Percentiles rank a stretch among this genome's conserved stretches.
phyloP scores from a whole-genome alignment of 2,113 vertebrate genomes.

The Cyrtonyx montezumae region DNA sequence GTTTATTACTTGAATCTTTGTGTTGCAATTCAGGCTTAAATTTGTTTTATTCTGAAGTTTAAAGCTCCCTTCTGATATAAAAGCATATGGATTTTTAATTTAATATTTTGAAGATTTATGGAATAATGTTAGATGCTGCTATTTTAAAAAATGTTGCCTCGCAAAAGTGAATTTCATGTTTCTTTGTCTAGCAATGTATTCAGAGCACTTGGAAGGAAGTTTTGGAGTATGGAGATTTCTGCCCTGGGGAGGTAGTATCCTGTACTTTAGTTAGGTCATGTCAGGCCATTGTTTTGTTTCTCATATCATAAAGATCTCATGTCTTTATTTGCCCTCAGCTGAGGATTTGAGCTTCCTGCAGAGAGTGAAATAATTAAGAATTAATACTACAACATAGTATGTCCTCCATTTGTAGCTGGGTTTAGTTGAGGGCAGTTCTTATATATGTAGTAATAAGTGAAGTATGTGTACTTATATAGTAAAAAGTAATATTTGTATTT shows the following conservation, averaged over 20 bases:
- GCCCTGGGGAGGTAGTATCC: constrained; percentile 16
- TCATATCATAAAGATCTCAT: constrained; percentile 47
- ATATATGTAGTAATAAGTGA: not conserved
- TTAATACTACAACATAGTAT: constrained; percentile 40
- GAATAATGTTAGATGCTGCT: not conserved
- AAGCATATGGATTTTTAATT: not conserved
- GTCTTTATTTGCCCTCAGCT: constrained; percentile 47
- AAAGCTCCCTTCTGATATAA: constrained; percentile 9
- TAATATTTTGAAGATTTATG: not conserved
- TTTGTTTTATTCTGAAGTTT: constrained; percentile 24
- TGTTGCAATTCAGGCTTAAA: not conserved
- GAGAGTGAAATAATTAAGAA: constrained; percentile 42
- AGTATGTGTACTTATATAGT: not conserved
- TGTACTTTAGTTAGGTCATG: constrained; percentile 54
- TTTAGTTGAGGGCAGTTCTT: constrained; percentile 6
- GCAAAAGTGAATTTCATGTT: constrained; percentile 50
- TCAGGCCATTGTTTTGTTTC: constrained; percentile 58
- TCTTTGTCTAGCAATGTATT: constrained; percentile 14
- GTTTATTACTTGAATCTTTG: constrained; percentile 1
- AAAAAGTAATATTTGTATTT: not conserved
- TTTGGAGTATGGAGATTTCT: constrained; percentile 59
- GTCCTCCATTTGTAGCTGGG: not conserved
- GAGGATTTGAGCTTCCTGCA: constrained; percentile 33
- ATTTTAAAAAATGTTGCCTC: not conserved
- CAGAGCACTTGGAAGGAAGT: constrained; percentile 40